Percentiles rank a stretch among this genome's conserved stretches.
Evolutionary conservation across 2,797 vertebrate species (phyloP).

Genomic region (Sphenopsis melanotis): DNA sequence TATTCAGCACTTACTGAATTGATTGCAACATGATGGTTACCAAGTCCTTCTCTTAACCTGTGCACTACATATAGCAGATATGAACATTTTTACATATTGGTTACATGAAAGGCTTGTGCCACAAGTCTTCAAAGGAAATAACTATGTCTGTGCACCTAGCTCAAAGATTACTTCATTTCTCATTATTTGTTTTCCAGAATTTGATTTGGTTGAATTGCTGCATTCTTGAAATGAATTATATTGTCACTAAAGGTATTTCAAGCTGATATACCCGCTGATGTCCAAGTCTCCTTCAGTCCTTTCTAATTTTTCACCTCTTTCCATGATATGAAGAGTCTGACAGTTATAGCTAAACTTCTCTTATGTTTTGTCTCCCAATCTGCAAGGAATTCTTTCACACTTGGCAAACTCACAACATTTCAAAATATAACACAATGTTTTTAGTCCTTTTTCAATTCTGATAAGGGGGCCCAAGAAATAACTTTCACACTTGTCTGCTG

Average conservation of each 20-base stretch:
- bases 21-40: not conserved
- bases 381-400: not conserved
- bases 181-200: not conserved
- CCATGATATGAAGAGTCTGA: not conserved
- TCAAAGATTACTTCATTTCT: not conserved
- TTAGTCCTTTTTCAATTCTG: not conserved
- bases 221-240: not conserved
- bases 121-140: not conserved
- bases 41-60: not conserved
- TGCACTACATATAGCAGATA: not conserved
- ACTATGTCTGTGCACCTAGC: not conserved
- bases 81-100: not conserved
- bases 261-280: not conserved
- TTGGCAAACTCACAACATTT: not conserved
- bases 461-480: not conserved
- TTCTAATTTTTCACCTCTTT: not conserved
- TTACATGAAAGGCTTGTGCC: not conserved
- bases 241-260: not conserved
- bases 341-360: not conserved
- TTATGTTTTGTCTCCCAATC: not conserved
- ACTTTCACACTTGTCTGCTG: not conserved
- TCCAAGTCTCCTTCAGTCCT: not conserved
- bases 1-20: not conserved
- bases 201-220: not conserved
- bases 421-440: not conserved